A percentile compares a stretch with the other conserved stretches of the same genome.
Conservation (phyloP, 2,113 vertebrate genomes). For the Caranx ignobilis region DNA sequence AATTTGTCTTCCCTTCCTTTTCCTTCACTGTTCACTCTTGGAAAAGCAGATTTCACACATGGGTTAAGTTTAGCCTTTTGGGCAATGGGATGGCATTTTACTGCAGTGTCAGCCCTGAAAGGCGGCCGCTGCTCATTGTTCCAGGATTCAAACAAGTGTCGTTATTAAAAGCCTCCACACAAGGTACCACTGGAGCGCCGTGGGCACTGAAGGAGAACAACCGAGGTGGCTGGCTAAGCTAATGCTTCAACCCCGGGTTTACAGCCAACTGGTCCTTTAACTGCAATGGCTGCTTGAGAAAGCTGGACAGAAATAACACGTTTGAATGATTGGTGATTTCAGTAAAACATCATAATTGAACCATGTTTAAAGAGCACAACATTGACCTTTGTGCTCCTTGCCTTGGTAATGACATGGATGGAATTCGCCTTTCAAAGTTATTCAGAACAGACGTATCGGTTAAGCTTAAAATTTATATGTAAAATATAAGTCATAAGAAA, state of each 20-base stretch:
- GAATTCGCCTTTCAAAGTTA: neutral
- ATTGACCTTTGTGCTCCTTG: slow-evolving; percentile 1
- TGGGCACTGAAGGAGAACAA: slow-evolving; percentile 52
- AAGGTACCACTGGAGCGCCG: slow-evolving; percentile 54
- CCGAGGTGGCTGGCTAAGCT: slow-evolving; percentile 49
- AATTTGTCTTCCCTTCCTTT: slow-evolving; percentile 32
- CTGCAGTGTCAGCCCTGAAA: slow-evolving; percentile 73
- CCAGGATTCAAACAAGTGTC: slow-evolving; percentile 71
- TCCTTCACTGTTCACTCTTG: slow-evolving; percentile 30
- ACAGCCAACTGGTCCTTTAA: slow-evolving; percentile 38
- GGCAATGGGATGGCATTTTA: slow-evolving; percentile 72
- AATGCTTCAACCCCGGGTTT: slow-evolving; percentile 46
- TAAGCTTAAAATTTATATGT: neutral
- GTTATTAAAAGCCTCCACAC: slow-evolving; percentile 70
- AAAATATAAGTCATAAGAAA: neutral
- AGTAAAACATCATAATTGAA: slow-evolving; percentile 7
- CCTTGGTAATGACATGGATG: neutral
- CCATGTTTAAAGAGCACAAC: neutral
- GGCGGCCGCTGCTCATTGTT: slow-evolving; percentile 74
- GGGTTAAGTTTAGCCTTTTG: slow-evolving; percentile 71
- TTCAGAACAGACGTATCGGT: neutral
- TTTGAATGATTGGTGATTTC: slow-evolving; percentile 33
- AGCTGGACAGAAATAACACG: slow-evolving; percentile 3
- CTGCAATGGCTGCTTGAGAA: slow-evolving; percentile 16
- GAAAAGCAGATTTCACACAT: slow-evolving; percentile 69